Evolutionary conservation across 1,140 invertebrate species (phyloP), one percentile per base, ranked within the genome.

Genomic region (Drosophila erecta): DNA sequence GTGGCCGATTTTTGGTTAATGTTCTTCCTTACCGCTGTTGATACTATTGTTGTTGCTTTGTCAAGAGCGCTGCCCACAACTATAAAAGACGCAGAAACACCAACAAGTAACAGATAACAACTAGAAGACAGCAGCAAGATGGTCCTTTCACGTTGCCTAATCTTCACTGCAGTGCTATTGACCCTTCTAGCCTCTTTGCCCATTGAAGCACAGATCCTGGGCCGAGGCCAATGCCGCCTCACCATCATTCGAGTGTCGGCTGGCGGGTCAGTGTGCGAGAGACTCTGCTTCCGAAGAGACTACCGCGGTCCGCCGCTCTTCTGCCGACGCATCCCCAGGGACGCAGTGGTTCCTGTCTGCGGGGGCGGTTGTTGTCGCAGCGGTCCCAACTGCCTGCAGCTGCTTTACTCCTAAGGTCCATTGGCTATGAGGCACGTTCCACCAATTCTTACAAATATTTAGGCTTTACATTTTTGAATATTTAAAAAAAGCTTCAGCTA

Each of bases 251-350:
- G 30, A 3, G 70, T 73, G 2, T 10, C 17, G 10, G 20, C 12
- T 2, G 64, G 64, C 10, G 54, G 56, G 0, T n/a, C 46, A 3
- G 47, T 73, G 8, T 73, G 69, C 24, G 65, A 70, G 22, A 55
- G 66, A n/a, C 15, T 40, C 15, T 72, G 69, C 47, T 73, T 54
- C 12, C 66, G 46, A 2, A 44, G 33, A 8, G 40, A 15, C 12
- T 59, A 44, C 33, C 69, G 54, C 3, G 65, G 65, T 1, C 65
- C 65, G 4, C 64, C 54, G 12, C 10, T 33, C n/a, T 4, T 70
- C 5, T 73, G 69, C 14, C 55, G 54, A 1, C 64, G 65, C 2
- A 30, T 27, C 8, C 6, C 40, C 15, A 44, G 17, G 1, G 15
- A 17, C 1, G 70, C 55, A 24, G 1, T 41, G 10, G 10, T 37